These are phyloP conservation scores for Spea hammondii DNA, from an alignment of 2,797 vertebrate genomes.

Conservation along the genomic window DNA sequence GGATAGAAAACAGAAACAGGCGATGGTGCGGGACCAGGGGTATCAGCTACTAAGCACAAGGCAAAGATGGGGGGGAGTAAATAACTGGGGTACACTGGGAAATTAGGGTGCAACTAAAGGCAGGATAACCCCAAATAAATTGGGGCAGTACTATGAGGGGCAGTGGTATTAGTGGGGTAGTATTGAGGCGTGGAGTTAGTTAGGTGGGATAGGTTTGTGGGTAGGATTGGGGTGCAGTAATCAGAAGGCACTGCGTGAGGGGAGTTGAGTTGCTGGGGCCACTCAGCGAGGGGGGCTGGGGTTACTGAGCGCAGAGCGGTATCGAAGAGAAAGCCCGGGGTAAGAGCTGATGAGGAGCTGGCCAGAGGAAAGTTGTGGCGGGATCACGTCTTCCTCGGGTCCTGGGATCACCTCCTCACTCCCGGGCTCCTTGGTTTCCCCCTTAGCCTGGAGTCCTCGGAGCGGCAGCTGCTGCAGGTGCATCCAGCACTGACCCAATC, in stretches of 20 bases:
- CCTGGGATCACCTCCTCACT: background rate
- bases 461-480: conserved; percentile 22
- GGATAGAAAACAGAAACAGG: too few relatives aligned
- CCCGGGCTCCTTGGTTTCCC: background rate
- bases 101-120: too few relatives aligned
- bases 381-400: background rate
- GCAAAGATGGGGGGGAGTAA: too few relatives aligned
- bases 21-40: background rate
- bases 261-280: background rate
- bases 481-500: conserved; percentile 11
- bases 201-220: too few relatives aligned
- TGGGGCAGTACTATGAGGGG: too few relatives aligned
- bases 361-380: conserved; percentile 10
- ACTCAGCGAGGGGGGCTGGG: background rate
- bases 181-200: too few relatives aligned
- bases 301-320: background rate
- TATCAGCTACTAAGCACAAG: background rate
- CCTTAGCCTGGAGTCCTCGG: background rate
- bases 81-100: too few relatives aligned
- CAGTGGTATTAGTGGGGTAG: too few relatives aligned
- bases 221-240: background rate
- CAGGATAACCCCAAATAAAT: too few relatives aligned
- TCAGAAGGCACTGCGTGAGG: background rate
- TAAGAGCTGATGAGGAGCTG: background rate
- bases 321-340: background rate